Conservation (phyloP, 64 coral and sea anemone genomes). For the Montipora cactus region DNA sequence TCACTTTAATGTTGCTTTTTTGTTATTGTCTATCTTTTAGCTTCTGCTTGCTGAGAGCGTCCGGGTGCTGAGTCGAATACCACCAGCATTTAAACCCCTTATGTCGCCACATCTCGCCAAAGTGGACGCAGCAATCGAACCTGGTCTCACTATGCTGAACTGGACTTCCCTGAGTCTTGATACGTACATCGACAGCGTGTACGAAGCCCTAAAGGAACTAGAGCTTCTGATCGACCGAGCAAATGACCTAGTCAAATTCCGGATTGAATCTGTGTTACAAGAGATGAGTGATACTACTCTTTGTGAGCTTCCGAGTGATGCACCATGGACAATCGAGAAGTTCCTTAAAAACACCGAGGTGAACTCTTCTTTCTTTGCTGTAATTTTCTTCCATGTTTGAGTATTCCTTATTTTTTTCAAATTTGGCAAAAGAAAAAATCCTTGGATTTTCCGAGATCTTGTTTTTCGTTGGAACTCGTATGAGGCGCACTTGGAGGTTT, state of each 20-base stretch:
- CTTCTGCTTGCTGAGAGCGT: constrained; percentile 81
- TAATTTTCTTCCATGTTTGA: background rate
- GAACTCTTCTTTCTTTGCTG: background rate
- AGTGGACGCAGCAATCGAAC: constrained; percentile 93
- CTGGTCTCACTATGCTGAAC: constrained; percentile 95
- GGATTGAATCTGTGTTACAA: constrained; percentile 96
- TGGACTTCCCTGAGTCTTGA: constrained; percentile 98
- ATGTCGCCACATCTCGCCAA: constrained; percentile 97
- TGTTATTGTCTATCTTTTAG: constrained; percentile 21
- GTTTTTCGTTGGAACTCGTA: too few relatives aligned
- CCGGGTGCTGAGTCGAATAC: constrained; percentile 82
- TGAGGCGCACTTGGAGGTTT: too few relatives aligned
- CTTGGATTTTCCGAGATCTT: too few relatives aligned
- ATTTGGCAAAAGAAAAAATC: too few relatives aligned
- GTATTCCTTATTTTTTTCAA: background rate
- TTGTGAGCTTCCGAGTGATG: constrained; percentile 84
- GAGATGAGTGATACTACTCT: constrained; percentile 88
- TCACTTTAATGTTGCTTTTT: background rate
- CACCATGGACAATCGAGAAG: constrained; percentile 89
- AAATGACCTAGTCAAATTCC: constrained; percentile 90
- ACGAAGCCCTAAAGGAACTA: constrained; percentile 83
- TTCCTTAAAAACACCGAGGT: constrained; percentile 98
- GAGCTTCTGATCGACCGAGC: constrained; percentile 94
- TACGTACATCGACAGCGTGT: constrained; percentile 88
- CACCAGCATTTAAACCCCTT: constrained; percentile 82